Evolutionary conservation across 2,888 invertebrate genomes (phyloP), one percentile per base, ranked within the genome.

Genomic region (Phengaris arion): DNA sequence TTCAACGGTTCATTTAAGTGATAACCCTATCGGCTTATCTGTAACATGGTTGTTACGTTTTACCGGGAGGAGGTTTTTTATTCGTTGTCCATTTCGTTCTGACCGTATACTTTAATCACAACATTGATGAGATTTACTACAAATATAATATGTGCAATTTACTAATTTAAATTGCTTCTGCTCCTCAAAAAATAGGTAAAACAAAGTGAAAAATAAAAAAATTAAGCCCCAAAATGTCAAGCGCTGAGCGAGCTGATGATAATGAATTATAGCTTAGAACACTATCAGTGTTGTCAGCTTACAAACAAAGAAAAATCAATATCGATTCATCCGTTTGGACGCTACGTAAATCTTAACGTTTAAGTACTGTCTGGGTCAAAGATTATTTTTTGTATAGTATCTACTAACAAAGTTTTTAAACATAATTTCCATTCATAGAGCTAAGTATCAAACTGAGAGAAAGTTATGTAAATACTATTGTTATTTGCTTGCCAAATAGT

Each of bases 1-100:
- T 55, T 55, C 8, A 15, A 15, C 9, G 3, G 35, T 64, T 64
- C 1, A 64, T 6, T 22, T 22, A 35, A 35, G 13, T 13, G 64
- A 0, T 15, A 64, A 13, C 64, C 64, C 64, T 64, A 13, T 59
- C 5, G 57, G 9, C 10, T 64, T 64, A 64, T 64, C 35, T 64
- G 12, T 64, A 35, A 64, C 64, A 22, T 64, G 5, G 35, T 64
- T 52, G 52, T 52, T 12, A 9, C 52, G 12, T 52, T 22, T 22
- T 6, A 64, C 35, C 12, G 35, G 64, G 64, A 64, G 6, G 64
- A 64, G 35, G 64, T 64, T 64, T 64, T 64, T 64, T 64, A 64
- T 10, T 35, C 12, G 12, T 64, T 22, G 35, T 64, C 12, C 35
- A 35, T 64, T 64, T 22, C 59, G 10, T 6, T 35, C 59, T 10